Conservation (phyloP, 2,888 invertebrate genomes). For the Acanthopleura granulata region DNA sequence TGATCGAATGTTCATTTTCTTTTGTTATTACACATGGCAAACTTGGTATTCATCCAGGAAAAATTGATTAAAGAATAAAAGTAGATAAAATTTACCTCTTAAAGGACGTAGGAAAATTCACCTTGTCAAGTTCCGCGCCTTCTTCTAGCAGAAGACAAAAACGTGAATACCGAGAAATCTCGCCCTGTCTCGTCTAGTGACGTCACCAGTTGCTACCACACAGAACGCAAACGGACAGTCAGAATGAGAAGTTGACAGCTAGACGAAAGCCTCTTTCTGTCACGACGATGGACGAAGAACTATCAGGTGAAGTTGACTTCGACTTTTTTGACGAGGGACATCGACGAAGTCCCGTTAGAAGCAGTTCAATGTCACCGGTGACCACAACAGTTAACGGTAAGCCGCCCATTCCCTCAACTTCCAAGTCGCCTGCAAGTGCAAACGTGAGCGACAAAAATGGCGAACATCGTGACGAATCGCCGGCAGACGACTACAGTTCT, state of each 20-base stretch:
- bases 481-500: not conserved
- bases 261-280: not conserved
- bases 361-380: not conserved
- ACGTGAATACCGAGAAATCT: conserved; percentile 2
- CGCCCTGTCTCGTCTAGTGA: not conserved
- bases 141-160: conserved; percentile 17
- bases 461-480: not conserved
- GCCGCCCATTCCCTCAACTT: not conserved
- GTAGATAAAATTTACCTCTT: too few species aligned
- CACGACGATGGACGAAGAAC: not conserved
- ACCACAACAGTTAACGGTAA: conserved; percentile 5
- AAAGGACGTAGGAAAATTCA: too few species aligned
- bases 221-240: not conserved
- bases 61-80: too few species aligned
- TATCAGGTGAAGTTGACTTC: conserved; percentile 7
- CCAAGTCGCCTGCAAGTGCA: not conserved
- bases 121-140: not conserved
- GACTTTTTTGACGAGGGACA: conserved; percentile 16
- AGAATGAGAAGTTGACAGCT: conserved; percentile 3
- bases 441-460: not conserved
- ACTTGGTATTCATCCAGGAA: too few species aligned
- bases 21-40: too few species aligned
- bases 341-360: too few species aligned
- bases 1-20: too few species aligned
- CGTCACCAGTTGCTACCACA: conserved; percentile 20